These are phyloP conservation scores for Siphlonurus alternatus DNA, from an alignment of 2,888 invertebrate genomes.

Conservation along the genomic window DNA sequence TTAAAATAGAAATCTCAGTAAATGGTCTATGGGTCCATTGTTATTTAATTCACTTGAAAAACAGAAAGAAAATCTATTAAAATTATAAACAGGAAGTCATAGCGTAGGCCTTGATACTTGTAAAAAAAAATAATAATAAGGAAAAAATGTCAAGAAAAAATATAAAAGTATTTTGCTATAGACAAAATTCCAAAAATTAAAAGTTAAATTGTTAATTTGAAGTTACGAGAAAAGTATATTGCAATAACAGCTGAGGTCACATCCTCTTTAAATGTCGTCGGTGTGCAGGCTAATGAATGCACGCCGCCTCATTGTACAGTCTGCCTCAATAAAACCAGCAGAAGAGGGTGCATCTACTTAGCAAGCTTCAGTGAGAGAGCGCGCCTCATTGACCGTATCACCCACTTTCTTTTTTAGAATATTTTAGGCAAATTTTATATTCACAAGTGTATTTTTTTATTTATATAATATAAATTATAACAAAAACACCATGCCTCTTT, in stretches of 20 bases:
- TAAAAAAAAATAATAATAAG: no score
- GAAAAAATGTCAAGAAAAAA: neutral
- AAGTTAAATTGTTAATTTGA: neutral
- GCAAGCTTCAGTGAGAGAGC: neutral
- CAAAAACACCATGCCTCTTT: no score
- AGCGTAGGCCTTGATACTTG: no score
- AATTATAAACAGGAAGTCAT: no score
- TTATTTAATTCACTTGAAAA: no score
- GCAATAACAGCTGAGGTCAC: neutral
- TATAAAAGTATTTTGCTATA: neutral
- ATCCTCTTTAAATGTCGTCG: slow-evolving; percentile 2
- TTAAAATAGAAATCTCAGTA: no score
- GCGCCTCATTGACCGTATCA: neutral
- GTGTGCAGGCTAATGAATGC: slow-evolving; percentile 3
- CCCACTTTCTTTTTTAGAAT: neutral
- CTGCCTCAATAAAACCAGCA: neutral
- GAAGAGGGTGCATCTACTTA: neutral
- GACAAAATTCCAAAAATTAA: neutral
- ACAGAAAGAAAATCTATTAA: no score
- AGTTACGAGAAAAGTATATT: neutral
- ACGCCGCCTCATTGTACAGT: neutral
- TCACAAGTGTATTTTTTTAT: no score
- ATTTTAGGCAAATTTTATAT: neutral
- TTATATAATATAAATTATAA: no score
- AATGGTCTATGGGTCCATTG: no score